These are phyloP conservation scores for Chaetophractus vellerosus DNA, from an alignment of 2,797 vertebrate genomes.

Conservation along the genomic window DNA sequence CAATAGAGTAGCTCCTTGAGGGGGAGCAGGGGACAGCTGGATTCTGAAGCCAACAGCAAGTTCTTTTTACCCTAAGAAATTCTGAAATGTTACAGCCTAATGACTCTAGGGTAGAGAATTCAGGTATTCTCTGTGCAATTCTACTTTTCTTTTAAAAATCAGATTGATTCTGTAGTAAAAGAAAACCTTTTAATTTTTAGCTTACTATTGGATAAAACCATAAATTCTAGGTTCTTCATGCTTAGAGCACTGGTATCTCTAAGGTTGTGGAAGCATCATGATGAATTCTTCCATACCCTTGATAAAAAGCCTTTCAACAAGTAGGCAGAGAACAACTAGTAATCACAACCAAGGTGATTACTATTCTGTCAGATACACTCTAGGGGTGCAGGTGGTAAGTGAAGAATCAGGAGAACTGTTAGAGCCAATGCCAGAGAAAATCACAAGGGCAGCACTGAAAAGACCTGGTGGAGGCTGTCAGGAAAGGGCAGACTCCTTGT, in stretches of 20 bases:
- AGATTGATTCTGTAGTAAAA: conserved; percentile 43
- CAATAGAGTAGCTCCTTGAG: conserved; percentile 40
- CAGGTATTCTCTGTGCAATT: conserved; percentile 30
- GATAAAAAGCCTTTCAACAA: neutral
- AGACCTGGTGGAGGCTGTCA: neutral
- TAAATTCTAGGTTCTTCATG: conserved; percentile 11
- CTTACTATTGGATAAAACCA: neutral
- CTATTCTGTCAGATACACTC: neutral
- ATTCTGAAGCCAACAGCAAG: conserved; percentile 37
- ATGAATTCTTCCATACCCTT: neutral
- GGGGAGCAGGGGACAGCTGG: neutral
- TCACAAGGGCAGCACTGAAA: neutral
- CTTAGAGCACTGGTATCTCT: neutral
- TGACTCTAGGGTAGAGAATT: neutral
- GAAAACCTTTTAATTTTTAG: conserved; percentile 45
- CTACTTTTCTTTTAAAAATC: conserved; percentile 61
- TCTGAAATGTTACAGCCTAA: conserved; percentile 49
- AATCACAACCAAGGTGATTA: neutral
- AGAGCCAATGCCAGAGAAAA: conserved; percentile 15
- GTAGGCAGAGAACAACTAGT: neutral
- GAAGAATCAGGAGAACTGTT: neutral
- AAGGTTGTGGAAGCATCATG: neutral
- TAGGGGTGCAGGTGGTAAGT: neutral
- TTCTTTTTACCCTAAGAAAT: conserved; percentile 50
- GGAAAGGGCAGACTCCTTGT: neutral